phyloP scores from a whole-genome alignment of 64 coral and sea anemone species.

The Cladopsammia gracilis region DNA sequence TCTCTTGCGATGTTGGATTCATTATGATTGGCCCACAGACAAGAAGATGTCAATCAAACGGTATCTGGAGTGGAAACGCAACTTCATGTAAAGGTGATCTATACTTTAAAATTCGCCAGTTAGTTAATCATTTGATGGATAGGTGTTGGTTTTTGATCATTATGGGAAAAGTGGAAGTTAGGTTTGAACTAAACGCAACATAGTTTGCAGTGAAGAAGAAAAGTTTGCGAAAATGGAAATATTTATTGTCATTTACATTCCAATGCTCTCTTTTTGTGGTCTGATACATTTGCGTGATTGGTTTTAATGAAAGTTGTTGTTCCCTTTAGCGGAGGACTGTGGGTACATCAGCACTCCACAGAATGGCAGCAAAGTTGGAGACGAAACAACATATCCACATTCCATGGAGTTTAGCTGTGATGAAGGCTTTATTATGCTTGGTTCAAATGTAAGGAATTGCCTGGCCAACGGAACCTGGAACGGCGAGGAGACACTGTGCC shows the following conservation, averaged over 20 bases:
- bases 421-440: conserved; percentile 38
- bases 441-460: conserved; percentile 16
- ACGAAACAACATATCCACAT: conserved; percentile 18
- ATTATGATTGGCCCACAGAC: not conserved
- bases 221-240: no score
- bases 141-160: not conserved
- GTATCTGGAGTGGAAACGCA: conserved; percentile 43
- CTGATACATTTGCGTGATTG: not conserved
- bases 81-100: conserved; percentile 38
- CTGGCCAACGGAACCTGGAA: not conserved
- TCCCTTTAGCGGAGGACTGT: conserved; percentile 76
- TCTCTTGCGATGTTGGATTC: conserved; percentile 49
- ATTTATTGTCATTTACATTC: no score
- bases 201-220: no score
- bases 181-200: no score
- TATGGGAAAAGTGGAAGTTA: no score
- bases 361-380: conserved; percentile 45
- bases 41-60: conserved; percentile 20
- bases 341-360: conserved; percentile 14
- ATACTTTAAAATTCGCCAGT: not conserved
- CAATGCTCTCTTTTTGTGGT: no score
- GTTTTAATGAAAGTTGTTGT: no score
- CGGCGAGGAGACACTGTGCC: conserved; percentile 5
- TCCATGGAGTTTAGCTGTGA: conserved; percentile 36
- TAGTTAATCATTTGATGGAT: not conserved